These are phyloP conservation scores for Drosophila borealis DNA, from an alignment of 2,888 invertebrate species.

Conservation along the genomic window DNA sequence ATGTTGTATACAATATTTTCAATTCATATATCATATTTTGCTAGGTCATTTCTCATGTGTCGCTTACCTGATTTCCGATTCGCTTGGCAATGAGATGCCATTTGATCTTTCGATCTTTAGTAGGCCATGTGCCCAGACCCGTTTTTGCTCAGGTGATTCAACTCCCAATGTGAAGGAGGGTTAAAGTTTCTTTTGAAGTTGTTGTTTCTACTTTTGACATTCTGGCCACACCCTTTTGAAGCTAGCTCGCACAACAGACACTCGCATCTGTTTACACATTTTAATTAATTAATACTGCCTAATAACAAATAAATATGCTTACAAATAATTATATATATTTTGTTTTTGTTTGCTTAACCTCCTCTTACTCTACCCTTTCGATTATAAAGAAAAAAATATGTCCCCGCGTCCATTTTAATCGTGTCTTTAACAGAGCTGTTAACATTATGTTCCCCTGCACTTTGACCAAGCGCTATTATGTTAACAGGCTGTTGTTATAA, in stretches of 20 bases:
- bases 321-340: background rate
- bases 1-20: slow-evolving; percentile 40
- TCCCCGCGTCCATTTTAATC: background rate
- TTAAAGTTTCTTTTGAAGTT: slow-evolving; percentile 19
- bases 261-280: slow-evolving; percentile 13
- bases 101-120: slow-evolving; percentile 71
- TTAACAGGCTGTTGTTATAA: background rate
- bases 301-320: background rate
- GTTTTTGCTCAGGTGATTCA: slow-evolving; percentile 65
- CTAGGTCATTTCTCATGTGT: slow-evolving; percentile 62
- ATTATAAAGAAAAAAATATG: background rate
- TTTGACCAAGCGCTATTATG: slow-evolving; percentile 13
- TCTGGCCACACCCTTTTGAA: slow-evolving; percentile 49
- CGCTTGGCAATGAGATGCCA: slow-evolving; percentile 70
- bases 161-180: slow-evolving; percentile 74
- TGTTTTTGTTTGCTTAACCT: background rate
- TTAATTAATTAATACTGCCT: background rate
- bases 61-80: slow-evolving; percentile 68
- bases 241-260: slow-evolving; percentile 18
- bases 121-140: slow-evolving; percentile 32
- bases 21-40: slow-evolving; percentile 24
- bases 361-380: background rate
- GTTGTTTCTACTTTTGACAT: slow-evolving; percentile 25
- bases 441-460: background rate
- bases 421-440: slow-evolving; percentile 11